Conservation (phyloP, 2,113 vertebrate species). For the Cebus imitator region DNA sequence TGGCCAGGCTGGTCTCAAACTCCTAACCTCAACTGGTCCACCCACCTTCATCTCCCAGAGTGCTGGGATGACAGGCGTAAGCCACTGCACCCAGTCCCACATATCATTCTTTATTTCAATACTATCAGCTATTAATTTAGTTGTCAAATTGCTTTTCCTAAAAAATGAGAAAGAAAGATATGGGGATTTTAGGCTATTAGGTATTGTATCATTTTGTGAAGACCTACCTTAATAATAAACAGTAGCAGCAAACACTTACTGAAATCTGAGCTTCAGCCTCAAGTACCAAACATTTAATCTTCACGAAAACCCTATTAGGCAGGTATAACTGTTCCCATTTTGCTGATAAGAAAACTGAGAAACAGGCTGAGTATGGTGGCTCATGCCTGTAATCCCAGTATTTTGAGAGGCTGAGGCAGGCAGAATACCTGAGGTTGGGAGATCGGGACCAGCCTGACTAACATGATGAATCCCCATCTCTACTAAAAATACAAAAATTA, state of each 20-base stretch:
- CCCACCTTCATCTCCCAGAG: too few species aligned
- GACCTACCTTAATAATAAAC: not conserved
- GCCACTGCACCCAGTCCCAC: not conserved
- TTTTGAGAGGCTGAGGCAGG: too few species aligned
- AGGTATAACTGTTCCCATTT: not conserved
- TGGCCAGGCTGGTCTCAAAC: too few species aligned
- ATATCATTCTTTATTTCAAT: not conserved
- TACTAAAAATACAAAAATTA: too few species aligned
- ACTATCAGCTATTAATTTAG: not conserved
- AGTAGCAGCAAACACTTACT: not conserved
- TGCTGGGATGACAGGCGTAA: too few species aligned
- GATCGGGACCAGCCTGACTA: too few species aligned
- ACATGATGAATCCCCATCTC: too few species aligned
- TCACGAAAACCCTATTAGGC: not conserved
- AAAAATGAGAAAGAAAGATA: not conserved
- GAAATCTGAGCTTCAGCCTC: not conserved
- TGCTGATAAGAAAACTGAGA: not conserved
- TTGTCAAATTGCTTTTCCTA: not conserved
- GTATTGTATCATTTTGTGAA: not conserved
- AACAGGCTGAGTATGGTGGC: too few species aligned
- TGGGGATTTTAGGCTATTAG: not conserved
- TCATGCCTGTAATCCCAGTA: too few species aligned
- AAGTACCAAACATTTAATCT: not conserved
- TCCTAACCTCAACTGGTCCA: too few species aligned
- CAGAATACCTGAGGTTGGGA: too few species aligned